Conservation (phyloP, 2,888 invertebrate genomes). For the Laothoe populi region DNA sequence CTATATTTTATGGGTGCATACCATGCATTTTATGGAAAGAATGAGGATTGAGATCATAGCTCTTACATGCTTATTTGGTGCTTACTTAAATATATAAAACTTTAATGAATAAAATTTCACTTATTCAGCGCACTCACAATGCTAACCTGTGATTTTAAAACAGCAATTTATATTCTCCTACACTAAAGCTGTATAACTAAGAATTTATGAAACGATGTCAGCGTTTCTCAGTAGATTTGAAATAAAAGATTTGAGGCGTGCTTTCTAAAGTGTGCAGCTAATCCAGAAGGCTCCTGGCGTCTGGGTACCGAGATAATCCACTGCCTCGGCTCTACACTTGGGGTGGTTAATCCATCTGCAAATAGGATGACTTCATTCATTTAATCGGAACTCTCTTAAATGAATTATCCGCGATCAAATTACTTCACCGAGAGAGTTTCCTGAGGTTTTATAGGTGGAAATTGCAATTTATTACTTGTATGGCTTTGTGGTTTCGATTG, state of each 20-base stretch:
- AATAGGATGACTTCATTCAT: conserved; percentile 47
- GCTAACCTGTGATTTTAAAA: too few relatives aligned
- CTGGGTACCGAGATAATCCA: conserved; percentile 26
- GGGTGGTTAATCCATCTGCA: conserved; percentile 48
- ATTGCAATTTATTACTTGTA: background rate
- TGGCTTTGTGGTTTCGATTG: background rate
- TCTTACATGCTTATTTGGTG: too few relatives aligned
- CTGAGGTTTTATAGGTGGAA: conserved; percentile 17
- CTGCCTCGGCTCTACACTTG: conserved; percentile 25
- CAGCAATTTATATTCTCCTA: background rate
- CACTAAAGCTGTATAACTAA: background rate
- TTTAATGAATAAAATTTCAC: background rate
- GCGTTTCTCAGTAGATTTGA: conserved; percentile 3
- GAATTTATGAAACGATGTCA: background rate
- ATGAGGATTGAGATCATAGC: too few relatives aligned
- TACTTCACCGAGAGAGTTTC: conserved; percentile 35
- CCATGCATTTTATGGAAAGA: too few relatives aligned
- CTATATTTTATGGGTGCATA: too few relatives aligned
- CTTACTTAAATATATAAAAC: too few relatives aligned
- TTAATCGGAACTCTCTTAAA: conserved; percentile 42
- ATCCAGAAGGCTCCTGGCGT: conserved; percentile 25
- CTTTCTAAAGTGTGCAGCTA: conserved; percentile 19
- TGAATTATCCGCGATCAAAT: conserved; percentile 45
- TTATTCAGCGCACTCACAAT: background rate
- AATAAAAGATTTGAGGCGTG: conserved; percentile 24